Conservation (phyloP, 2,113 vertebrate genomes). For the Calyptommatus sinebrachiatus region DNA sequence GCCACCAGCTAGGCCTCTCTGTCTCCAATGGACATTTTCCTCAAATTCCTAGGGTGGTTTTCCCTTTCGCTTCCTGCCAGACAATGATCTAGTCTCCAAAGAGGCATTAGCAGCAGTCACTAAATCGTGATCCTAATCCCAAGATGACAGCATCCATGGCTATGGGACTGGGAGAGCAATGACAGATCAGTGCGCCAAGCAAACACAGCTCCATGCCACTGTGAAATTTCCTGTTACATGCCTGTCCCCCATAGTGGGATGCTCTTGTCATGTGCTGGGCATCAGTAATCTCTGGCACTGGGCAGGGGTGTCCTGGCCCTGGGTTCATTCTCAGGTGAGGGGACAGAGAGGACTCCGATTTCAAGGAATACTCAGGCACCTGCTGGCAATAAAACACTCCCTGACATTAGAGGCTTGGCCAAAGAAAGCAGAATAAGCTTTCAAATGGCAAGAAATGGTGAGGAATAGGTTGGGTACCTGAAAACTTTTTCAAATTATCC, state of each 20-base stretch:
- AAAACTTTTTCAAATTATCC: not conserved
- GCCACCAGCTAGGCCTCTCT: not conserved
- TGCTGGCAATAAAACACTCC: constrained; percentile 75
- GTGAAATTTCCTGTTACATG: constrained; percentile 61
- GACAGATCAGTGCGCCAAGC: constrained; percentile 35
- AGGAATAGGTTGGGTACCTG: not conserved
- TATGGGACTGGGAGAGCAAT: not conserved
- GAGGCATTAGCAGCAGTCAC: constrained; percentile 24
- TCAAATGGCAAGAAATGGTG: constrained; percentile 32
- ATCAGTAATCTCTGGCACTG: constrained; percentile 56
- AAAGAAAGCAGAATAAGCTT: constrained; percentile 17
- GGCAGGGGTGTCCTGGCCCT: constrained; percentile 30
- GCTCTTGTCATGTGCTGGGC: not conserved
- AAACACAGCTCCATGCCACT: constrained; percentile 15
- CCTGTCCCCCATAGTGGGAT: constrained; percentile 25
- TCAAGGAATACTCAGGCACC: constrained; percentile 67
- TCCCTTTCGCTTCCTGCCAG: constrained; percentile 20
- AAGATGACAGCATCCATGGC: constrained; percentile 40
- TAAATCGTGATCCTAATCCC: constrained; percentile 44
- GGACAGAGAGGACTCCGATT: constrained; percentile 53
- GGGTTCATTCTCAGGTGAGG: constrained; percentile 75
- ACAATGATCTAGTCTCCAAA: constrained; percentile 16
- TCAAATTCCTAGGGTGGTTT: constrained; percentile 1
- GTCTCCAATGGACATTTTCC: constrained; percentile 7
- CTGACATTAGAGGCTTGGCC: constrained; percentile 59